phyloP scores from a whole-genome alignment of 1,140 invertebrate species.

The Euwallacea similis region DNA sequence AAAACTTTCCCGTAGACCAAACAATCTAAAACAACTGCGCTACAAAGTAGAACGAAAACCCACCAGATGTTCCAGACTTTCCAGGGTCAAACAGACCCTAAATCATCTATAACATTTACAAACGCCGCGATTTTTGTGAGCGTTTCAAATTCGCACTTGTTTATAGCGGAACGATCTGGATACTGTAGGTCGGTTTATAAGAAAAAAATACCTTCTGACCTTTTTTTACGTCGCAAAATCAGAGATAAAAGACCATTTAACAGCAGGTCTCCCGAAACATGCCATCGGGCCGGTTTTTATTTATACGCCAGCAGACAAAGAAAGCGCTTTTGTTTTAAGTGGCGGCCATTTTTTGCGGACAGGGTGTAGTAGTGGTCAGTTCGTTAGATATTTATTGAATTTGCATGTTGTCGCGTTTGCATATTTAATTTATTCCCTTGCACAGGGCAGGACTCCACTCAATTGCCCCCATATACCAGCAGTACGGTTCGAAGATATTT shows the following conservation, averaged over 20 bases:
- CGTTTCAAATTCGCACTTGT: not conserved
- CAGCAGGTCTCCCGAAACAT: not conserved
- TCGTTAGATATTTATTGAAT: not conserved
- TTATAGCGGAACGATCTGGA: not conserved
- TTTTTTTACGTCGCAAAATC: not conserved
- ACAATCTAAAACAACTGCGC: constrained; percentile 5
- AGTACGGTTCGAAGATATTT: too few relatives aligned
- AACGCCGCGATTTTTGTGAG: not conserved
- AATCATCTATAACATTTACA: constrained; percentile 1
- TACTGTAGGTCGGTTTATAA: not conserved
- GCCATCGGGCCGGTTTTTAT: constrained; percentile 5
- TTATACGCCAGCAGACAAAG: not conserved
- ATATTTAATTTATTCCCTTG: not conserved
- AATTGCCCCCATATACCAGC: too few relatives aligned
- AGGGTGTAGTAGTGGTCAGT: constrained; percentile 1
- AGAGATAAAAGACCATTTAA: not conserved
- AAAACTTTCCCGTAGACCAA: constrained; percentile 7
- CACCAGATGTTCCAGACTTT: constrained; percentile 5
- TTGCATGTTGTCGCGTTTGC: constrained; percentile 7
- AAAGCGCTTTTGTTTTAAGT: constrained; percentile 3
- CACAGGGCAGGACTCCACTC: not conserved
- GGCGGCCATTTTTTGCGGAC: not conserved
- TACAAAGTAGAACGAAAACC: not conserved
- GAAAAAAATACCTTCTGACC: not conserved
- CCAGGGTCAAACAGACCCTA: constrained; percentile 4